phyloP scores from a whole-genome alignment of 2,888 invertebrate genomes.

The Sepioteuthis lessoniana region DNA sequence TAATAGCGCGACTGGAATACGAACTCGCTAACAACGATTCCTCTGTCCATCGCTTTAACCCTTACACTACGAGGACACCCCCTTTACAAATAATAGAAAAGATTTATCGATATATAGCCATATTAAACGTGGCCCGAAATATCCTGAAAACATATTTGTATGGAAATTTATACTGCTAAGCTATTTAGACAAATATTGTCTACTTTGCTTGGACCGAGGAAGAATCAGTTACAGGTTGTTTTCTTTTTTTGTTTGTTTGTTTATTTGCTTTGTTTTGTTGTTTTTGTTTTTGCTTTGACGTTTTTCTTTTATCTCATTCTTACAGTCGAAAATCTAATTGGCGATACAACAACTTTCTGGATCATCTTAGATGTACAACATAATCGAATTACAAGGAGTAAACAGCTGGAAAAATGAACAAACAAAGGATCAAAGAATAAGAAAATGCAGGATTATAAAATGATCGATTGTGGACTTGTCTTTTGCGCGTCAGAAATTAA shows the following conservation, averaged over 20 bases:
- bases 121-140: too few species aligned
- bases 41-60: too few species aligned
- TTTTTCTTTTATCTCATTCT: not conserved
- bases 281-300: not conserved
- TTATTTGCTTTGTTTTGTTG: not conserved
- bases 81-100: too few species aligned
- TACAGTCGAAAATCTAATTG: slow-evolving; percentile 12
- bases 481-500: not conserved
- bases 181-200: too few species aligned
- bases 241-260: too few species aligned
- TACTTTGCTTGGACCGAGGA: not conserved
- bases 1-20: too few species aligned
- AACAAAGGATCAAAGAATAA: not conserved
- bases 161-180: too few species aligned
- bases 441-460: not conserved
- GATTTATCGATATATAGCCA: too few species aligned
- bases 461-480: not conserved
- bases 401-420: not conserved
- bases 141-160: too few species aligned
- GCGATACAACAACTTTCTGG: slow-evolving; percentile 8
- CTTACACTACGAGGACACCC: too few species aligned
- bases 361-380: not conserved
- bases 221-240: too few species aligned
- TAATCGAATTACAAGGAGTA: not conserved
- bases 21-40: too few species aligned